These are phyloP conservation scores for Spisula solida DNA, from an alignment of 2,888 invertebrate genomes.

Conservation along the genomic window DNA sequence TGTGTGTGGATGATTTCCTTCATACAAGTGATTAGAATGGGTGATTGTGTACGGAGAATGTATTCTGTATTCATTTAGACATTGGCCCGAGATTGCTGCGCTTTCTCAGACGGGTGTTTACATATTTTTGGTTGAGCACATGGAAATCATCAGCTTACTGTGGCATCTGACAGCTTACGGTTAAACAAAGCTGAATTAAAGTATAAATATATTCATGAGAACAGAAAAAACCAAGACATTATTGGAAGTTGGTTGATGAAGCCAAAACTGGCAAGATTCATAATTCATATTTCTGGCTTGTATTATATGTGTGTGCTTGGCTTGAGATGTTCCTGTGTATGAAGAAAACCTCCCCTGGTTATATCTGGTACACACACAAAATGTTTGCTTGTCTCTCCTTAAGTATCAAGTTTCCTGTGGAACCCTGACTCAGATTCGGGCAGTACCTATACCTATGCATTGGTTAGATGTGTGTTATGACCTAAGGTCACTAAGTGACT, in stretches of 20 bases:
- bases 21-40: background rate
- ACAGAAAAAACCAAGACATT: conserved; percentile 18
- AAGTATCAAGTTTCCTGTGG: background rate
- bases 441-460: no score
- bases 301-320: background rate
- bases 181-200: conserved; percentile 50
- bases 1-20: background rate
- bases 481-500: no score
- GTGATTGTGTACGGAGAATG: background rate
- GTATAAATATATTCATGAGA: conserved; percentile 38
- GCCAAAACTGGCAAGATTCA: conserved; percentile 33
- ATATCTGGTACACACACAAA: background rate
- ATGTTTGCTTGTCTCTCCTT: background rate
- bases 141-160: conserved; percentile 45
- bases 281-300: conserved; percentile 21
- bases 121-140: conserved; percentile 19
- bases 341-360: background rate
- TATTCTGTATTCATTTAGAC: background rate
- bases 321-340: background rate
- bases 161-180: conserved; percentile 60
- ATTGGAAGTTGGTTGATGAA: background rate
- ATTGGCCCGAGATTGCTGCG: background rate
- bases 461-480: no score
- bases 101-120: background rate
- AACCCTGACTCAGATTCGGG: background rate